These are phyloP conservation scores for Bubo bubo DNA, from an alignment of 2,113 vertebrate genomes.

Conservation along the genomic window DNA sequence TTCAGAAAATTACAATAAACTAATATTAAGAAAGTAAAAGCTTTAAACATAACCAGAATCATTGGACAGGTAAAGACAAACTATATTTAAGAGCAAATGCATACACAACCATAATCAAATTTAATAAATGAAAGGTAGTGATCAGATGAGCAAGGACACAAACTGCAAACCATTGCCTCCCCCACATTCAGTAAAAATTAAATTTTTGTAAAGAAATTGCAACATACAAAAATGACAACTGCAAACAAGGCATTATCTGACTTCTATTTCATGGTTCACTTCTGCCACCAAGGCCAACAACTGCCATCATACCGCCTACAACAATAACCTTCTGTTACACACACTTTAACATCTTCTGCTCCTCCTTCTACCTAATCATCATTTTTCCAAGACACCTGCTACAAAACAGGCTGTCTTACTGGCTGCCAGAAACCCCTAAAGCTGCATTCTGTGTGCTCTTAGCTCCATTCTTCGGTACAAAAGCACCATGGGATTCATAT, in stretches of 20 bases:
- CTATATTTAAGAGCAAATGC: background rate
- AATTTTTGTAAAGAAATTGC: background rate
- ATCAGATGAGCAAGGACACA: background rate
- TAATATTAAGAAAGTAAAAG: background rate
- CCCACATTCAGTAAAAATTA: background rate
- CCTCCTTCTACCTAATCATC: background rate
- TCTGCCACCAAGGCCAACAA: background rate
- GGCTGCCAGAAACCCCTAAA: background rate
- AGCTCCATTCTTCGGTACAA: background rate
- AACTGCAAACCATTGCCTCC: background rate
- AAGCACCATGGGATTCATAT: accelerated
- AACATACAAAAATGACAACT: background rate
- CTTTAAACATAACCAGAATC: background rate
- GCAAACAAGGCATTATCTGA: background rate
- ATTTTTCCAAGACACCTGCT: slow-evolving; percentile 7
- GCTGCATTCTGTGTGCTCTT: background rate
- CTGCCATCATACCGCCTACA: background rate
- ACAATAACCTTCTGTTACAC: background rate
- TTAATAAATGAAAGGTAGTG: background rate
- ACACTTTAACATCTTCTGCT: background rate
- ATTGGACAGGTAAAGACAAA: background rate
- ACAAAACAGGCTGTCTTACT: background rate
- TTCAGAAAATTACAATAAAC: background rate
- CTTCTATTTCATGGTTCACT: background rate
- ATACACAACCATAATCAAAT: background rate